These are phyloP conservation scores for Aradus depressus DNA, from an alignment of 2,888 invertebrate species.

Conservation along the genomic window DNA sequence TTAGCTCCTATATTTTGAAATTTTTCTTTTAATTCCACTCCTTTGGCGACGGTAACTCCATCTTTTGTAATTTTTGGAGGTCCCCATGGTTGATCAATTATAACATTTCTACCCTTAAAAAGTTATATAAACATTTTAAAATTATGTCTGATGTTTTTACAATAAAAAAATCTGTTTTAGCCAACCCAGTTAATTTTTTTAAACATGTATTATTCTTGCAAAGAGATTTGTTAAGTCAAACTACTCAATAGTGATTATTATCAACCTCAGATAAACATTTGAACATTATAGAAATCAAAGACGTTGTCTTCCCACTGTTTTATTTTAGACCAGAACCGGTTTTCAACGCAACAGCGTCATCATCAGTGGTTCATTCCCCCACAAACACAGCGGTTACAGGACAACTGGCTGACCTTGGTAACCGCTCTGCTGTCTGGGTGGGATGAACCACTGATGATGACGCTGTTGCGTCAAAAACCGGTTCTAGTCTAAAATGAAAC, in stretches of 20 bases:
- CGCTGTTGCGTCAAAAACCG: no score
- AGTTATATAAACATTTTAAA: no score
- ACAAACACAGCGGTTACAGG: no score
- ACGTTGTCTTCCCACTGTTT: no score
- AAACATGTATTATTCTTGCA: not conserved
- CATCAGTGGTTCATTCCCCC: no score
- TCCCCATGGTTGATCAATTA: conserved; percentile 98
- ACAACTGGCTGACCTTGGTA: no score
- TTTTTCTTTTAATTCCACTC: conserved; percentile 94
- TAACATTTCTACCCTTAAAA: conserved; percentile 83
- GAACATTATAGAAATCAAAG: not conserved
- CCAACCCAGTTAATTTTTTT: not conserved
- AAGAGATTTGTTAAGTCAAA: not conserved
- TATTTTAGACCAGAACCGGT: no score
- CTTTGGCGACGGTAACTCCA: conserved; percentile 98
- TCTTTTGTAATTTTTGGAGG: conserved; percentile 98
- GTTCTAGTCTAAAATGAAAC: no score
- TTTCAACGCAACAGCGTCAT: no score
- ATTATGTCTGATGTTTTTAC: no score
- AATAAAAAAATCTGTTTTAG: not conserved
- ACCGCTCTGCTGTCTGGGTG: no score
- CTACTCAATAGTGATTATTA: not conserved
- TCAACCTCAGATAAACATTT: not conserved
- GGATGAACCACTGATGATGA: no score
- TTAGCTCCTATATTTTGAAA: conserved; percentile 98